Evolutionary conservation across 2,113 vertebrate genomes (phyloP), one percentile per base, ranked within the genome.

Genomic region (Hemibagrus wyckioides): DNA sequence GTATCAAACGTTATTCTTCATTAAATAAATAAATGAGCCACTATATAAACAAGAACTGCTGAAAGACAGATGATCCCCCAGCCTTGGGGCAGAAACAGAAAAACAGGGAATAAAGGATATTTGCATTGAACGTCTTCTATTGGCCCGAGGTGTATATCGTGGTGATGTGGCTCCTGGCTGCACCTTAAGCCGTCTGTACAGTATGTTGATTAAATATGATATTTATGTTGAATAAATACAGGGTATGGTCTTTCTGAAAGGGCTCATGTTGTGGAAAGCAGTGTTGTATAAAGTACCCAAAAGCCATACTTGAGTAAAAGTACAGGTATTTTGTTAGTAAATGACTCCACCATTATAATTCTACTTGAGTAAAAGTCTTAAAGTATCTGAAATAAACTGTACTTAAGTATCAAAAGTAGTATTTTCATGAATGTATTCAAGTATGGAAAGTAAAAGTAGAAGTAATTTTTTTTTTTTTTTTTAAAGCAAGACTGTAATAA

Each of bases 181-280:
- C 9, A 50, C 75, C 75, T 52, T 15, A 52, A 44, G 48, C 14
- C 11, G 25, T 77, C 11, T 50, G 28, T 28, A 52, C 13, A 36
- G 9, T 79, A 33, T 67, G 11, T 79, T 83, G 50, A n/a, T 59
- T 19, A 41, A 41, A 85, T 54, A 89, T 77, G 3, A 77, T 4
- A 56, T 33, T 79, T 11, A 33, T 56, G 50, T 33, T 56, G 15
- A 36, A 33, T 80, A 80, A 80, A 80, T 56, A 80, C 57, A 69
- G 63, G 4, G 21, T 44, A n/a, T 59, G 14, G 5, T 4, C n/a
- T 39, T 30, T 3, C 50, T 30, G 44, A 79, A 57, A 83, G 39
- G 65, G 75, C 61, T 44, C 14, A 6, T 39, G 15, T 33, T 41
- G 52, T 6, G 84, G 87, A 48, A n/a, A n/a, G n/a, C n/a, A n/a